These are phyloP conservation scores for Alitta virens DNA, from an alignment of 2,888 invertebrate species.

Conservation along the genomic window DNA sequence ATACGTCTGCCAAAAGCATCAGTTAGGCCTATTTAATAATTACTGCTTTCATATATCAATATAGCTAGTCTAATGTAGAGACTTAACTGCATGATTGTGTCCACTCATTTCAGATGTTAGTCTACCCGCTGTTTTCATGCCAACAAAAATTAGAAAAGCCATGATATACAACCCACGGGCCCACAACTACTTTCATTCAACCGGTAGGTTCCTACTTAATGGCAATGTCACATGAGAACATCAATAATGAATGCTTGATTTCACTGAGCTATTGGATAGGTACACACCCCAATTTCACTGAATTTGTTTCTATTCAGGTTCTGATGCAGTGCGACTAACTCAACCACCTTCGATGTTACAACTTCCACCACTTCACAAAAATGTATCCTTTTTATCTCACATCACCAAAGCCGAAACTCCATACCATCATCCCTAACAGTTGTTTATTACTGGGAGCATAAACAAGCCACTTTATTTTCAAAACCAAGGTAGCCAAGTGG, in stretches of 20 bases:
- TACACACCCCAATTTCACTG: too few species aligned
- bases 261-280: neutral
- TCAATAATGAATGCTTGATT: neutral
- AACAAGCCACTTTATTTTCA: too few species aligned
- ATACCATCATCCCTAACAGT: too few species aligned
- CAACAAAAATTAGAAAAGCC: slow-evolving; percentile 43
- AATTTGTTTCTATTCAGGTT: slow-evolving; percentile 36
- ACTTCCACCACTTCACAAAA: slow-evolving; percentile 52
- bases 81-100: too few species aligned
- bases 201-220: slow-evolving; percentile 32
- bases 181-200: slow-evolving; percentile 54
- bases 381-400: slow-evolving; percentile 53
- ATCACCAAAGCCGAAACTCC: too few species aligned
- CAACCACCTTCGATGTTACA: slow-evolving; percentile 56
- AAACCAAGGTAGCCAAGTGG: too few species aligned
- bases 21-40: too few species aligned
- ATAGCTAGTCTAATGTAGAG: too few species aligned
- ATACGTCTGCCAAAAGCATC: too few species aligned
- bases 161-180: slow-evolving; percentile 52
- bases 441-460: too few species aligned
- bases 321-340: slow-evolving; percentile 42
- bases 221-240: neutral
- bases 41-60: too few species aligned
- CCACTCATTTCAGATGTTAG: slow-evolving; percentile 49
- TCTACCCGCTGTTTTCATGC: slow-evolving; percentile 56